These are phyloP conservation scores for Agrochola litura DNA, from an alignment of 2,888 invertebrate genomes.

Conservation along the genomic window DNA sequence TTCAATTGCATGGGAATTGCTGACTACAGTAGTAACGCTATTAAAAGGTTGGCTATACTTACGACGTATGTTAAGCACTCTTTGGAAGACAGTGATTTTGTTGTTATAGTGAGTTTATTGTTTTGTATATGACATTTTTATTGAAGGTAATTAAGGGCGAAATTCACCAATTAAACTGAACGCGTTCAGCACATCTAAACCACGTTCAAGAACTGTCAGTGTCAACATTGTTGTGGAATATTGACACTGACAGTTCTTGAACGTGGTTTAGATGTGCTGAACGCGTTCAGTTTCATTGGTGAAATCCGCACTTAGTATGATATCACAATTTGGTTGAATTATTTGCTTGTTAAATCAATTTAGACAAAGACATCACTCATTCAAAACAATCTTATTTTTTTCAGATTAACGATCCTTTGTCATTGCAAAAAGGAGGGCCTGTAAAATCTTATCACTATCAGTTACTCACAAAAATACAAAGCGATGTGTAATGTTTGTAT, in stretches of 20 bases:
- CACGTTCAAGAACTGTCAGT: too few relatives aligned
- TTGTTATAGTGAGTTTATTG: not conserved
- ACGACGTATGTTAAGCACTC: not conserved
- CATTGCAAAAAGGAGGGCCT: not conserved
- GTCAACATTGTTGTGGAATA: too few relatives aligned
- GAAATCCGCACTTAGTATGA: not conserved
- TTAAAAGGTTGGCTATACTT: not conserved
- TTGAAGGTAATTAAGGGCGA: not conserved
- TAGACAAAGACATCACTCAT: not conserved
- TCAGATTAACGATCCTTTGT: not conserved
- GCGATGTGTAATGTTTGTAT: not conserved
- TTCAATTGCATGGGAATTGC: not conserved
- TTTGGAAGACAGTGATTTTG: not conserved
- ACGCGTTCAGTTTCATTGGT: too few relatives aligned
- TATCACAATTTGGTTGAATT: not conserved
- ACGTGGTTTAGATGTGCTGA: too few relatives aligned
- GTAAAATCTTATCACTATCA: slow-evolving; percentile 1
- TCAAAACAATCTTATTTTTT: not conserved
- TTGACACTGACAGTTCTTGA: too few relatives aligned
- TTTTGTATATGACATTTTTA: not conserved
- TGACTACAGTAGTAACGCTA: not conserved
- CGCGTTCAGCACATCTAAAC: too few relatives aligned
- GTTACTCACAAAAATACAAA: not conserved
- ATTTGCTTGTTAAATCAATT: not conserved
- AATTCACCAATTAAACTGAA: too few relatives aligned